phyloP scores from a whole-genome alignment of 2,888 invertebrate genomes.

The Mesorhabditis spiculigera region DNA sequence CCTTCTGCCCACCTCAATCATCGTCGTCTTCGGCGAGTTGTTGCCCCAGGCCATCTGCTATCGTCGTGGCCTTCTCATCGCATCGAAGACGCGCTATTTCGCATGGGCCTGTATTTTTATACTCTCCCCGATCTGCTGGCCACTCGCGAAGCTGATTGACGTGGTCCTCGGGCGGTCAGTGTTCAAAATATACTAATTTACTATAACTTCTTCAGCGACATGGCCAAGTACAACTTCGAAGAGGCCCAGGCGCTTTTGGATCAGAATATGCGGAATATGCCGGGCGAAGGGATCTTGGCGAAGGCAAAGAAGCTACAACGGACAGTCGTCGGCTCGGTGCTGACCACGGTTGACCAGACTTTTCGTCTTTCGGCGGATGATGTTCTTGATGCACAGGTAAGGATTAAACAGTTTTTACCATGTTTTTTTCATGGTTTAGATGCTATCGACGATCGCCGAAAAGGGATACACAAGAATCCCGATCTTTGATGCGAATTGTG shows the following conservation, averaged over 20 bases:
- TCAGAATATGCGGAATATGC: neutral
- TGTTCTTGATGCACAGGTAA: conserved; percentile 1
- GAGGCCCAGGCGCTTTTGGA: neutral
- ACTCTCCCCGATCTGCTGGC: neutral
- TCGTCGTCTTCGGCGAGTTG: too few species aligned
- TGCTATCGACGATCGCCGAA: conserved; percentile 1
- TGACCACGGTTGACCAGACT: neutral
- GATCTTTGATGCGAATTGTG: neutral
- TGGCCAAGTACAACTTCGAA: neutral
- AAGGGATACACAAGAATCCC: neutral
- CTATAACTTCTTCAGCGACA: neutral
- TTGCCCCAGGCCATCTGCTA: neutral
- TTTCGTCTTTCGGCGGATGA: neutral
- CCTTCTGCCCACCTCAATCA: too few species aligned
- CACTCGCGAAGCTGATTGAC: neutral
- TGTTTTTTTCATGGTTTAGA: conserved; percentile 1
- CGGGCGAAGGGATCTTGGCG: neutral
- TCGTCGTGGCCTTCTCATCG: neutral
- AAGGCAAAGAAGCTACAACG: neutral
- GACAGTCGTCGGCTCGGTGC: conserved; percentile 4
- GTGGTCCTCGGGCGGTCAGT: neutral
- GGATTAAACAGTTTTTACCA: neutral
- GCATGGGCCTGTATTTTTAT: neutral
- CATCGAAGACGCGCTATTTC: neutral
- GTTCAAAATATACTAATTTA: neutral